Conservation (phyloP, 2,888 invertebrate species). For the Hirtodrosophila cameraria region DNA sequence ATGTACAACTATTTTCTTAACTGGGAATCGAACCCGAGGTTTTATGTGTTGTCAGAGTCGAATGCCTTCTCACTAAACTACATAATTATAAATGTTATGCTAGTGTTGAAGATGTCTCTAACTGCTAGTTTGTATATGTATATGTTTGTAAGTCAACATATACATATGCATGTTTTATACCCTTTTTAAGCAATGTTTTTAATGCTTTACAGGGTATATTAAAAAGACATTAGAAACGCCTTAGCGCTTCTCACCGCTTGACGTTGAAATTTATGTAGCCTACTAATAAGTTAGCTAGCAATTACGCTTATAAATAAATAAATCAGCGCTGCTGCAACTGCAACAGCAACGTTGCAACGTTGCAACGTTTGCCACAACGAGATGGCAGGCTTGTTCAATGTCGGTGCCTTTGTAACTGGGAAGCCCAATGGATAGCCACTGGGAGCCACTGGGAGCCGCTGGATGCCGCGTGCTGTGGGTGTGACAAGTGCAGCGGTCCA, state of each 20-base stretch:
- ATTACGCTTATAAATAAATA: slow-evolving; percentile 75
- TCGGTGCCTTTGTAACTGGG: slow-evolving; percentile 48
- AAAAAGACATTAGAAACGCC: not conserved
- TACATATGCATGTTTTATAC: too few species aligned
- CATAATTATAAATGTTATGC: too few species aligned
- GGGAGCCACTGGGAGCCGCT: slow-evolving; percentile 6
- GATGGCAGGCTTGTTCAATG: slow-evolving; percentile 7
- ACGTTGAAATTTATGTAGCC: slow-evolving; percentile 52
- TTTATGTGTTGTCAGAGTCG: too few species aligned
- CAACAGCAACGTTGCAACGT: too few species aligned
- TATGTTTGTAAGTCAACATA: too few species aligned
- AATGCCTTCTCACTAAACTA: too few species aligned
- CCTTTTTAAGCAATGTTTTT: too few species aligned
- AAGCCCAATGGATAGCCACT: slow-evolving; percentile 18
- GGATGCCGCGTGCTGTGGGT: slow-evolving; percentile 64
- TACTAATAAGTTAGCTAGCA: slow-evolving; percentile 60
- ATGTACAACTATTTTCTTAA: too few species aligned
- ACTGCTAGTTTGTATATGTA: too few species aligned
- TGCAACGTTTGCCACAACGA: slow-evolving; percentile 18
- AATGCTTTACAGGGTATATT: too few species aligned
- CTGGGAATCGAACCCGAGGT: too few species aligned
- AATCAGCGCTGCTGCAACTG: slow-evolving; percentile 54
- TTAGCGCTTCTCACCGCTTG: slow-evolving; percentile 20
- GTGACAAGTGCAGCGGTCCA: slow-evolving; percentile 61
- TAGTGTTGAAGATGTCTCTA: too few species aligned